Conservation (phyloP, 2,113 vertebrate species). For the Delphinus delphis region DNA sequence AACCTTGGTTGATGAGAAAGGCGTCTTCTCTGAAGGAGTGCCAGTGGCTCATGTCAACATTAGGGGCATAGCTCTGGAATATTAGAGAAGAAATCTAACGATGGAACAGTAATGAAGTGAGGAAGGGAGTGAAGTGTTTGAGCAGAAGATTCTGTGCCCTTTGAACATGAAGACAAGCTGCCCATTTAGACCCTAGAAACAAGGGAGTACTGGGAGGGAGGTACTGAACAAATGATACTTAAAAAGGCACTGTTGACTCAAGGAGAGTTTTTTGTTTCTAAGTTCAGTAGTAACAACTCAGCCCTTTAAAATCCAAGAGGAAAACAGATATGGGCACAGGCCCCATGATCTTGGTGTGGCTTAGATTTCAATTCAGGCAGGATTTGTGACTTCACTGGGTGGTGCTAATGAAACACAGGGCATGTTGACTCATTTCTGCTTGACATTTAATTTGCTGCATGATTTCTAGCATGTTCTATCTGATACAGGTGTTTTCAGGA, state of each 20-base stretch:
- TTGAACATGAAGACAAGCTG: neutral
- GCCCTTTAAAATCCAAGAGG: neutral
- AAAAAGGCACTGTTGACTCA: neutral
- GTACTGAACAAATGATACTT: neutral
- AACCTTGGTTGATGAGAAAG: neutral
- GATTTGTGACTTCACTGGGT: neutral
- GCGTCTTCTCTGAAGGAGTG: neutral
- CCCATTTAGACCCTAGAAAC: neutral
- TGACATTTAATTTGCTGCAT: slow-evolving; percentile 43
- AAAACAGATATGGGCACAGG: neutral
- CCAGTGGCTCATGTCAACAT: neutral
- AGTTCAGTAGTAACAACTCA: neutral
- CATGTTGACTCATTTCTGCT: neutral
- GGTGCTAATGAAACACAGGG: slow-evolving; percentile 59
- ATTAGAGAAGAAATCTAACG: neutral
- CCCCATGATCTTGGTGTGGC: neutral
- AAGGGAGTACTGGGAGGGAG: neutral
- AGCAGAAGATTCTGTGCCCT: neutral
- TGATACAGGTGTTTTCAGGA: neutral
- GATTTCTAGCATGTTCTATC: neutral
- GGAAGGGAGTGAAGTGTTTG: neutral
- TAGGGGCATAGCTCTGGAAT: neutral
- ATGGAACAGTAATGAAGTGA: neutral
- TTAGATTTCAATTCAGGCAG: slow-evolving; percentile 48
- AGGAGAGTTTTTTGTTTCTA: neutral